Percentiles rank a stretch among this genome's conserved stretches.
Conservation (phyloP, 2,113 vertebrate genomes). For the Leptodactylus fuscus region DNA sequence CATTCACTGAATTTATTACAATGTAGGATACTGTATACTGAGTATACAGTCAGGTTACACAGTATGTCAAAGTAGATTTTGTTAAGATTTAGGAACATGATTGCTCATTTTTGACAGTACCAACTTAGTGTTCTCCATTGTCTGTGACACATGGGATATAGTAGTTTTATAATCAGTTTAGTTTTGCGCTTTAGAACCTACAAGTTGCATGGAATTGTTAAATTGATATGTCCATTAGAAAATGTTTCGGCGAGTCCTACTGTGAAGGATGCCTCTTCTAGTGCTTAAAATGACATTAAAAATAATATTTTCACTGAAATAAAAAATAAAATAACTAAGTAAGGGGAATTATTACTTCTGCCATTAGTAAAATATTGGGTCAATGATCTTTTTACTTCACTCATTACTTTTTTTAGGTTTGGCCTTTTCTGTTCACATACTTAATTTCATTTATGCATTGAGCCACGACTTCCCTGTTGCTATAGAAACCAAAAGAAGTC, state of each 20-base stretch:
- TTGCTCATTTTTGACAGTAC: not conserved
- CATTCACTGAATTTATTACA: too few species aligned
- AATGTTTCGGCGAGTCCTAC: slow-evolving; percentile 1
- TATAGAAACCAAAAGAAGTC: slow-evolving; percentile 53
- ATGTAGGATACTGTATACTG: too few species aligned
- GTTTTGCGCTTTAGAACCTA: not conserved
- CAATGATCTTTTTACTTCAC: slow-evolving; percentile 55
- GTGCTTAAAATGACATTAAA: slow-evolving; percentile 28
- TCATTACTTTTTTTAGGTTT: slow-evolving; percentile 54
- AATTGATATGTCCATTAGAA: slow-evolving; percentile 27
- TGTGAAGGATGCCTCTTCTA: slow-evolving; percentile 4
- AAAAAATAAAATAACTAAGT: slow-evolving; percentile 39
- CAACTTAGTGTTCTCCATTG: not conserved
- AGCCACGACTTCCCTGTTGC: slow-evolving; percentile 56
- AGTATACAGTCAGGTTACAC: not conserved
- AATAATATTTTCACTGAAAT: slow-evolving; percentile 42
- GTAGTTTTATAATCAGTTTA: slow-evolving; percentile 14
- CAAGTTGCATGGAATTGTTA: slow-evolving; percentile 30
- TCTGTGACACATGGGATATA: not conserved
- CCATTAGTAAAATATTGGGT: slow-evolving; percentile 55
- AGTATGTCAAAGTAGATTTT: not conserved
- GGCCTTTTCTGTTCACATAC: slow-evolving; percentile 56
- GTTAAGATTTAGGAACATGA: not conserved
- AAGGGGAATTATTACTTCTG: slow-evolving; percentile 52
- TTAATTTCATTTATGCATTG: slow-evolving; percentile 57